phyloP scores from a whole-genome alignment of 2,888 invertebrate species.

The Melanotus villosus region DNA sequence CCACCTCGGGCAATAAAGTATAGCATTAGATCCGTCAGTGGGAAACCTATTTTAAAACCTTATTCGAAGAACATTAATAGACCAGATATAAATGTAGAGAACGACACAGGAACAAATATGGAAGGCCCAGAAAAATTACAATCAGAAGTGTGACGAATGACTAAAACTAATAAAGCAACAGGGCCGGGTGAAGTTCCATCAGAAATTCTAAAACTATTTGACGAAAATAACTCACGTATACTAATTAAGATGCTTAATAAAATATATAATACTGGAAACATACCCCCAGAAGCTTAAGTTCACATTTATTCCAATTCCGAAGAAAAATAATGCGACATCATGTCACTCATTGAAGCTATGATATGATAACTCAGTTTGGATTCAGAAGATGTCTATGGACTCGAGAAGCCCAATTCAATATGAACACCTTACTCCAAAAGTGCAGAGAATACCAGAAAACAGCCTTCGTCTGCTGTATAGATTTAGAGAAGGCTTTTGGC shows the following conservation, averaged over 20 bases:
- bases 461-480: neutral
- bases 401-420: neutral
- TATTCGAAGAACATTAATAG: no score
- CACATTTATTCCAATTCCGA: slow-evolving; percentile 2
- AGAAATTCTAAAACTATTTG: no score
- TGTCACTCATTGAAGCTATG: neutral
- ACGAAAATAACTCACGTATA: no score
- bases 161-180: no score
- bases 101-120: no score
- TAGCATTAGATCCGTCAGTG: no score
- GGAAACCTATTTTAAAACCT: no score
- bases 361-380: neutral
- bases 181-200: no score
- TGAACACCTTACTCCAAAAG: neutral
- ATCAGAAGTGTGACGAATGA: no score
- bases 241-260: neutral
- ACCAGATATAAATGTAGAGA: no score
- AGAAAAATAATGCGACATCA: neutral
- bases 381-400: neutral
- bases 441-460: slow-evolving; percentile 2
- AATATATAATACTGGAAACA: neutral
- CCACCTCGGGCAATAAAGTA: no score
- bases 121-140: no score
- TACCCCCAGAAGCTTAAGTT: neutral
- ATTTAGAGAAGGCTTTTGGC: neutral